Conservation (phyloP, 2,888 invertebrate species). For the Thymelicus acteon region DNA sequence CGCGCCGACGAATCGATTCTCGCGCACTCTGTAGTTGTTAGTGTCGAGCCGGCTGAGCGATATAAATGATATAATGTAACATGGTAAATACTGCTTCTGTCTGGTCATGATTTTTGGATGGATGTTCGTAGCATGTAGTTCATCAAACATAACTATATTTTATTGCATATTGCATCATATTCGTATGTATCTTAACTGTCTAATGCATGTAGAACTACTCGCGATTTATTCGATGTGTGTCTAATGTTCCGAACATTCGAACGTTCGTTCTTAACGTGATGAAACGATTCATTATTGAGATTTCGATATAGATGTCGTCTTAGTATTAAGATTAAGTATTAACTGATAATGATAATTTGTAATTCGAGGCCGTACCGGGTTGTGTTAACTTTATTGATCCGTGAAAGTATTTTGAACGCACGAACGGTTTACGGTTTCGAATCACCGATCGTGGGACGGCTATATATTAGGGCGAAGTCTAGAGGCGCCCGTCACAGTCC, state of each 20-base stretch:
- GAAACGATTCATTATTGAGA: constrained; percentile 12
- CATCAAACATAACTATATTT: constrained; percentile 11
- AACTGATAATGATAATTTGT: constrained; percentile 9
- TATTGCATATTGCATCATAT: background rate
- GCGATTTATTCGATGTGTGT: constrained; percentile 20
- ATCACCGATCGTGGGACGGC: constrained; percentile 17
- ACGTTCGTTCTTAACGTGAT: constrained; percentile 18
- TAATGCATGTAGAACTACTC: constrained; percentile 12
- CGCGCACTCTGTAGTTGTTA: constrained; percentile 11
- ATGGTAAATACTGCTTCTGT: background rate
- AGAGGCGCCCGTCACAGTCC: background rate
- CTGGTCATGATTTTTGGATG: constrained; percentile 1
- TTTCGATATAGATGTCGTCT: constrained; percentile 20
- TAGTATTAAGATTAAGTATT: constrained; percentile 29
- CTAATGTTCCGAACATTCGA: constrained; percentile 2
- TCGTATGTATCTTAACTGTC: constrained; percentile 8
- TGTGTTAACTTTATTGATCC: constrained; percentile 13
- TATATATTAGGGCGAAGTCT: background rate
- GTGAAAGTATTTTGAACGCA: constrained; percentile 29
- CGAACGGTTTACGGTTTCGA: constrained; percentile 23
- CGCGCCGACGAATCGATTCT: background rate
- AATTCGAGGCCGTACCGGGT: constrained; percentile 4
- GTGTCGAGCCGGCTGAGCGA: constrained; percentile 6
- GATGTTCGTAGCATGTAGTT: constrained; percentile 6
- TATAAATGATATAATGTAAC: background rate